These are phyloP conservation scores for Solenodon paradoxus DNA, from an alignment of 2,113 vertebrate species.

Conservation along the genomic window DNA sequence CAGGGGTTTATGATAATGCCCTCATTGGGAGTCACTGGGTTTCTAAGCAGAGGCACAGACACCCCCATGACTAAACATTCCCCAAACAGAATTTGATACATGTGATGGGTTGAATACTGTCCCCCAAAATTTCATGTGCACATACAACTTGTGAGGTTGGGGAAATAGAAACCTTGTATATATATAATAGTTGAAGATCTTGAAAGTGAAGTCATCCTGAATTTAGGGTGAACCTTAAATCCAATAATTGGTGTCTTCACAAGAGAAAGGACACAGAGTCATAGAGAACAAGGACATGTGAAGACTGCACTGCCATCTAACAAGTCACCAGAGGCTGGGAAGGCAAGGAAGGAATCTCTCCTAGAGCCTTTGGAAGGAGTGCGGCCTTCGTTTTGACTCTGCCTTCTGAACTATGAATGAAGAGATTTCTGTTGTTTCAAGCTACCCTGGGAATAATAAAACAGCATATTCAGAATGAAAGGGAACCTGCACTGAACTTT, in stretches of 20 bases:
- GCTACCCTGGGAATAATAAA: neutral
- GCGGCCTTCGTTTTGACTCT: neutral
- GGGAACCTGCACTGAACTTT: neutral
- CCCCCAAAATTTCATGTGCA: neutral
- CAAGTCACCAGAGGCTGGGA: neutral
- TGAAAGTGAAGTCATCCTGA: neutral
- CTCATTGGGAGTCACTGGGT: neutral
- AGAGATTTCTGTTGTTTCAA: neutral
- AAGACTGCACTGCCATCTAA: no score
- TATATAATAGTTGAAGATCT: neutral
- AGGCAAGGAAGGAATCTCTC: neutral
- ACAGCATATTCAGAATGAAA: neutral
- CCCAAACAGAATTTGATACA: neutral
- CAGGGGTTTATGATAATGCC: neutral
- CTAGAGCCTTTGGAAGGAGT: neutral
- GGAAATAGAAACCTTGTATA: neutral
- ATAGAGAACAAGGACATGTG: neutral
- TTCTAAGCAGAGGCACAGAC: neutral
- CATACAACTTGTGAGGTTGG: neutral
- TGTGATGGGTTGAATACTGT: neutral
- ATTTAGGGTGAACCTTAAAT: neutral
- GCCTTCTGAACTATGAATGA: neutral
- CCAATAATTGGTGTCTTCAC: neutral
- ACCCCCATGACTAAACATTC: neutral
- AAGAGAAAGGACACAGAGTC: neutral